A percentile compares a stretch with the other conserved stretches of the same genome.
These are phyloP conservation scores for Metridium senile DNA, from an alignment of 92 coral and sea anemone species.

Conservation along the genomic window DNA sequence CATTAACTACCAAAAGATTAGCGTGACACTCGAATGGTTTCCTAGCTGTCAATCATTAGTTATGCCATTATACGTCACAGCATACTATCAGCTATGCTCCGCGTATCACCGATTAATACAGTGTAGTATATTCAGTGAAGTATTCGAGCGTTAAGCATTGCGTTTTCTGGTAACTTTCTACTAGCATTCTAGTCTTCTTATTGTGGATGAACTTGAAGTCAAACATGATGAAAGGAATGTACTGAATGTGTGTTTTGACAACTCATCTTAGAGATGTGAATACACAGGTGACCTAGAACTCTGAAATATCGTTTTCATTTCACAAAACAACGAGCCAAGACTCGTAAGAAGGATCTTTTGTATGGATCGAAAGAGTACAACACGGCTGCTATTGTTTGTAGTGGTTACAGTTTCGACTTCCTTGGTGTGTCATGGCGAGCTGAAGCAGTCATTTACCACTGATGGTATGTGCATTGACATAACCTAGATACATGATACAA, in stretches of 20 bases:
- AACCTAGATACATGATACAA: neutral
- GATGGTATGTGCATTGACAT: slow-evolving; percentile 11
- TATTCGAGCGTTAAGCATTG: too few relatives aligned
- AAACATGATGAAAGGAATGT: too few relatives aligned
- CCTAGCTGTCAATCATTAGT: neutral
- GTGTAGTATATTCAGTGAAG: neutral
- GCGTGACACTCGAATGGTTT: slow-evolving; percentile 9
- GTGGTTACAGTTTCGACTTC: neutral
- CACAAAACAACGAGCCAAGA: slow-evolving; percentile 3
- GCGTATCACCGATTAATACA: neutral
- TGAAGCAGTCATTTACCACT: slow-evolving; percentile 2
- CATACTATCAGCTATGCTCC: slow-evolving; percentile 1
- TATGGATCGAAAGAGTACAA: neutral
- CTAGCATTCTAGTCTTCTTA: too few relatives aligned
- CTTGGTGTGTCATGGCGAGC: neutral
- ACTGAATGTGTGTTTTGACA: too few relatives aligned
- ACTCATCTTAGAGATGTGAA: too few relatives aligned
- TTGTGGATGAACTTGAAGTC: too few relatives aligned
- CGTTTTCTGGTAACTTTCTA: too few relatives aligned
- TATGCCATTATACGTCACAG: slow-evolving; percentile 6
- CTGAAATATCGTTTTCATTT: neutral
- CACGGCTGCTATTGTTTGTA: neutral
- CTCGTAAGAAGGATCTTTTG: neutral
- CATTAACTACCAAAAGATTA: neutral
- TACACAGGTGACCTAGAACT: too few relatives aligned